Evolutionary conservation across 2,113 vertebrate species (phyloP), one percentile per base, ranked within the genome.

Genomic region (Pipra filicauda): DNA sequence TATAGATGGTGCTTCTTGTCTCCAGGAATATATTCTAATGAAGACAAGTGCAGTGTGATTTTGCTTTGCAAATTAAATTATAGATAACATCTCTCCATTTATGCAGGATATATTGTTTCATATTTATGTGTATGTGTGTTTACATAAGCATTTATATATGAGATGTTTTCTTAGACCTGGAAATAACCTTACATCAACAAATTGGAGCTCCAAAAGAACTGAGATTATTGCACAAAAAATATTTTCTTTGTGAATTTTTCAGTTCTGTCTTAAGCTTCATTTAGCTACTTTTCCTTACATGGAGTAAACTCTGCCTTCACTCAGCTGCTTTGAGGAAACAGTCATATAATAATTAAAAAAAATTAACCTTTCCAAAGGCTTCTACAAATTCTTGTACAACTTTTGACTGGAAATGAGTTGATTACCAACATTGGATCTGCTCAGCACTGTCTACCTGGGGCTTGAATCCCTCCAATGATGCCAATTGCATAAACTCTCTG

Each of bases 31-130:
- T n/a, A 78, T 46, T 64, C 54, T 81, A 92, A 96, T 75, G 67
- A 82, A 91, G 71, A 81, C 62, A 89, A 94, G 57, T 46, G 58
- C 37, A 79, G 22, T 46, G 55, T 51, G 62, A 61, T 77, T 89
- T 79, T 75, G 20, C 52, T 91, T 88, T 79, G 70, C 77, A 95
- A 94, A 95, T 89, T 30, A 84, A 89, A 74, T 89, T 87, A 61
- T 33, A 59, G 52, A 57, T 48, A 89, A 71, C 27, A 85, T n/a
- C 66, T 91, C 78, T 78, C 61, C 13, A 65, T 69, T 85, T 87
- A 64, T 61, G 54, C 23, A 65, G 65, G 54, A n/a, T 61, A 31
- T 30, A 80, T 64, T 0, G 2, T 37, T 90, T 82, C 72, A 58
- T 54, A 80, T 86, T 88, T 89, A 48, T 54, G 11, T 54, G 30